Base-by-base conservation (phyloP, 2,888 invertebrate species). In the Sericinus montela region DNA sequence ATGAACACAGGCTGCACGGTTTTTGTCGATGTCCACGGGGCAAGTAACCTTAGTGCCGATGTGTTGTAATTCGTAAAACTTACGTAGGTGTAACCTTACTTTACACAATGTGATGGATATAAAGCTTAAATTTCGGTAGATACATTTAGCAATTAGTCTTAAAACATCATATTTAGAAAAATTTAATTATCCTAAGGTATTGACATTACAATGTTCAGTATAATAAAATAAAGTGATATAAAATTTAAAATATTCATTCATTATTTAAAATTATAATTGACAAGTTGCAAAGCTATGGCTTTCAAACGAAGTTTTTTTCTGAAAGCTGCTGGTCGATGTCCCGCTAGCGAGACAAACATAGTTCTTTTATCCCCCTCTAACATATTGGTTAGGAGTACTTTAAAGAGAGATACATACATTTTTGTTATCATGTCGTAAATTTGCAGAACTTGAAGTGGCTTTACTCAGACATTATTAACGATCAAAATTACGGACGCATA, bases 21-120 rank as follows among this genome's bases (percentile, higher is more conserved):
- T 88, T 88, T 88, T 88, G 86, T 88, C 78, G 80, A 87, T 88
- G 86, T 86, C 87, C 87, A 86, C 84, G 73, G 87, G 87, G 87
- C 87, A 88, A 83, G 79, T 85, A 84, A 79, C 80, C 72, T 75
- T 62, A 75, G 57, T 55, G 51, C 60, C 30, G 54, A 54, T 68
- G 66, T 32, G 60, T 69, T 80, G 81, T 64, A 86, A 54, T 83
- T 80, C 59, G 67, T 43, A 49, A 49, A 44, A 30, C 13, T 42
- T 19, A 23, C 11, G 7, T 25, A 8, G 25, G 25, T 5, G 6
- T 8, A 8, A 6, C 25, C 25, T 25, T 25, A 25, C 25, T 25
- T 25, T 25, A 25, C 6, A 25, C 8, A 7, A 8, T 25, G 8
- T 25, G 25, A 25, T 8, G 8, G 25, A 25, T 25, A 1, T 7